Base-by-base conservation (phyloP, 2,113 vertebrate genomes). In the Procavia capensis region DNA sequence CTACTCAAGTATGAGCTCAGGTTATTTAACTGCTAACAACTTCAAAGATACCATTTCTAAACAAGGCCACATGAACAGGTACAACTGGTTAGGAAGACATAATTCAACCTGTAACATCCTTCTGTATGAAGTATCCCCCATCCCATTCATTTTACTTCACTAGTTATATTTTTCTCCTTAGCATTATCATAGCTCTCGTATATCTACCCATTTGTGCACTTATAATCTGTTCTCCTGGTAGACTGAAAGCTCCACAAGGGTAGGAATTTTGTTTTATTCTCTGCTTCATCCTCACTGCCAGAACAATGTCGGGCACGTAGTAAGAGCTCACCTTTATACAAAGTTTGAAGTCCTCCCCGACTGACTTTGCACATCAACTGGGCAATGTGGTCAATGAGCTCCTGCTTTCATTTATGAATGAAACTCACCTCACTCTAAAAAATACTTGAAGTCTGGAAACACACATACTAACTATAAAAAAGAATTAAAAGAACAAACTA, bases 401-500 rank as follows among this genome's bases (percentile, higher is more conserved):
- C 29, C 39, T 83, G 3, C 81, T 93, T 90, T 75, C 39, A 50
- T 66, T 50, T 93, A 50, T 78, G 20, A 19, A 25, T 90, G 61
- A 90, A 84, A 39, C 8, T 47, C 86, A 74, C 54, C 54, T 94
- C 34, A 63, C 88, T 80, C 19, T 24, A 36, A 84, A 93, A 92
- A 88, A 45, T 45, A 66, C 74, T 43, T 27, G 27, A 83, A 4
- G 29, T 78, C 70, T 6, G 27, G 43, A 79, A 92, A 57, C 64
- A 43, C 1, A 75, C 14, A 34, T 63, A 63, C 61, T 63, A 4
- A 36, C 20, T 31, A 36, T 9, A 81, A 31, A 81, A 68, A 63
- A 68, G 72, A 64, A 82, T 87, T 1, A n/a, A 57, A 89, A 91
- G 45, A 90, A 83, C 9, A 88, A 61, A 90, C 36, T 70, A 36